Evolutionary conservation across 1,140 invertebrate species (phyloP), one percentile per base, ranked within the genome.

Genomic region (Pollicipes pollicipes): DNA sequence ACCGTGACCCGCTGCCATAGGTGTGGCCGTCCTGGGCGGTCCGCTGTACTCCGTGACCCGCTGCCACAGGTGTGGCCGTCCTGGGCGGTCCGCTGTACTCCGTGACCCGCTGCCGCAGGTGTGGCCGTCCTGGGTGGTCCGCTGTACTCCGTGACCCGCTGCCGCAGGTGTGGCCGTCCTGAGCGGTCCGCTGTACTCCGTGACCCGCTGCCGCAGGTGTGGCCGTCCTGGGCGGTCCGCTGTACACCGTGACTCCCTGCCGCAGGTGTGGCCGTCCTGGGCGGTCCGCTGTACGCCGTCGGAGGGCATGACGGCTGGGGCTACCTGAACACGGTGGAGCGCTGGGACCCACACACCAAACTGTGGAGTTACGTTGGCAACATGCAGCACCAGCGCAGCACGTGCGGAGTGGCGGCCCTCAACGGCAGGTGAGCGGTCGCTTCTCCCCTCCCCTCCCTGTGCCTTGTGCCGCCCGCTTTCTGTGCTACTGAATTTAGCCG

Each of bases 251-350:
- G 70, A 37, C 24, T 31, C 73, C 13, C 16, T 31, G 71, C 69
- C 75, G 35, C 73, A 85, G 92, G 92, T 45, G 91, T 97, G 30
- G 92, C 90, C 3, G 88, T 94, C 17, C 81, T 97, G 58, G 88
- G 86, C 68, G 84, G n/a, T n/a, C n/a, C n/a, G n/a, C n/a, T 97
- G 67, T 97, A 97, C 82, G 93, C 93, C 10, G 91, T 97, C 16
- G 94, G 93, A 31, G 95, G 93, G 26, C 93, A 97, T 78, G 94
- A 97, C 82, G 89, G 87, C 37, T 96, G 93, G 93, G 93, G 91
- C 76, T 97, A 95, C 79, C 81, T 95, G 21, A 93, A 92, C 78
- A 92, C 91, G 6, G 93, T 95, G 0, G 93, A 97, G 81, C 80
- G 90, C 71, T 96, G 91, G 90, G 92, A 97, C 81, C 89, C 92